Percentiles rank a stretch among this genome's conserved stretches.
Conservation (phyloP, 2,797 vertebrate species). For the Gallinago nigripennis region DNA sequence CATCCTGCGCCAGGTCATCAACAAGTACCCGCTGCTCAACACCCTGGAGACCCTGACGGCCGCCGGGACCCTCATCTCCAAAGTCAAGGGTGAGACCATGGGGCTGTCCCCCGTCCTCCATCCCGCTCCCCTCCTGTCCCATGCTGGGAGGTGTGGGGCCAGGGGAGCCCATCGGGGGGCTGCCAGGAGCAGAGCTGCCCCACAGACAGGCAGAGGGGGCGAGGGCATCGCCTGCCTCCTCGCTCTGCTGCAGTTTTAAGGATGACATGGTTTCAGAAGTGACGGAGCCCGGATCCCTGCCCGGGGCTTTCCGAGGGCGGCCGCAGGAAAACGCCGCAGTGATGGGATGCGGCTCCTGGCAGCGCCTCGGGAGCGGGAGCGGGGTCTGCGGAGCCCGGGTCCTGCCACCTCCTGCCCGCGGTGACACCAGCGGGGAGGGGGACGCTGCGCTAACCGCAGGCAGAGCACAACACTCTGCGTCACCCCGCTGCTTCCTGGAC, state of each 20-base stretch:
- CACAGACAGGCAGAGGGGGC: accelerated
- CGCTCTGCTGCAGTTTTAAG: background rate
- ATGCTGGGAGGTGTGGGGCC: accelerated
- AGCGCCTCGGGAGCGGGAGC: accelerated
- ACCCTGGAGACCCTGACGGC: constrained; percentile 95
- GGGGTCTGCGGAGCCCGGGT: background rate
- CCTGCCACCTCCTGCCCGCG: accelerated
- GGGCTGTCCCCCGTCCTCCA: background rate
- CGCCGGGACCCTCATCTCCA: constrained; percentile 92
- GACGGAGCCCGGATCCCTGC: background rate
- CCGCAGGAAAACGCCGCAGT: background rate
- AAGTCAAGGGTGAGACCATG: constrained; percentile 87
- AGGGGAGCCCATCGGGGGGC: background rate
- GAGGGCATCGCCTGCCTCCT: accelerated
- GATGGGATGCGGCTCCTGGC: background rate
- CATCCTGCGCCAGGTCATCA: constrained; percentile 90
- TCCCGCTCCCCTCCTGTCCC: background rate
- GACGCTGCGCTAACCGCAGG: background rate
- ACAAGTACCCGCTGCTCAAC: constrained; percentile 92
- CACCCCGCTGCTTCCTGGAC: constrained; percentile 1
- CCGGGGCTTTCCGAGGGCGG: background rate
- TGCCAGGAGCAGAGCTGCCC: background rate
- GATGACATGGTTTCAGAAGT: background rate
- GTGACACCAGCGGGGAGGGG: background rate
- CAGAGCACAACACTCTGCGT: background rate